A percentile compares a stretch with the other conserved stretches of the same genome.
These are phyloP conservation scores for Tipula unca DNA, from an alignment of 2,888 invertebrate genomes.

Conservation along the genomic window DNA sequence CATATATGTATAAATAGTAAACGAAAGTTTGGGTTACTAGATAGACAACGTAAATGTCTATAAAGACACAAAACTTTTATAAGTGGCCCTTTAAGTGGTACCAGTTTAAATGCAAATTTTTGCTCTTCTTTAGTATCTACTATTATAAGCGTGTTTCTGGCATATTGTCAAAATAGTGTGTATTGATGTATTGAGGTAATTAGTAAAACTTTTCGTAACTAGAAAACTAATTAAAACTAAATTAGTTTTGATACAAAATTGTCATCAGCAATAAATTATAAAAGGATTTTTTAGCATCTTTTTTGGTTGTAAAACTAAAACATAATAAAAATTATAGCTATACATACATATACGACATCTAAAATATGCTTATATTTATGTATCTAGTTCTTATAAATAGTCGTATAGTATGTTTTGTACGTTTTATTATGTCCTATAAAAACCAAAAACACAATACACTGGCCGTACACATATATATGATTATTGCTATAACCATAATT, in stretches of 20 bases:
- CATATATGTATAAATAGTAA: too few species aligned
- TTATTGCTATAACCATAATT: background rate
- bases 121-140: too few species aligned
- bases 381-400: background rate
- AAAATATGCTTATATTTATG: background rate
- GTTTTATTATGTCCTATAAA: background rate
- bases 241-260: background rate
- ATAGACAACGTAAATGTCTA: too few species aligned
- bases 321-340: background rate
- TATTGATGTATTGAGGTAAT: background rate
- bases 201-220: background rate
- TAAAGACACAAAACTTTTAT: too few species aligned
- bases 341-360: background rate
- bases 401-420: background rate
- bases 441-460: background rate
- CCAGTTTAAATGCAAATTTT: too few species aligned
- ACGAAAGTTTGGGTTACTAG: too few species aligned
- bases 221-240: background rate
- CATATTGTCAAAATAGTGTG: background rate
- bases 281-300: background rate
- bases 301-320: background rate
- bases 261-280: background rate
- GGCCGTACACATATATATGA: background rate
- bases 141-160: background rate
- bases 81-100: too few species aligned